A percentile compares a stretch with the other conserved stretches of the same genome.
These are phyloP conservation scores for Troides aeacus DNA, from an alignment of 2,888 invertebrate genomes.

Conservation along the genomic window DNA sequence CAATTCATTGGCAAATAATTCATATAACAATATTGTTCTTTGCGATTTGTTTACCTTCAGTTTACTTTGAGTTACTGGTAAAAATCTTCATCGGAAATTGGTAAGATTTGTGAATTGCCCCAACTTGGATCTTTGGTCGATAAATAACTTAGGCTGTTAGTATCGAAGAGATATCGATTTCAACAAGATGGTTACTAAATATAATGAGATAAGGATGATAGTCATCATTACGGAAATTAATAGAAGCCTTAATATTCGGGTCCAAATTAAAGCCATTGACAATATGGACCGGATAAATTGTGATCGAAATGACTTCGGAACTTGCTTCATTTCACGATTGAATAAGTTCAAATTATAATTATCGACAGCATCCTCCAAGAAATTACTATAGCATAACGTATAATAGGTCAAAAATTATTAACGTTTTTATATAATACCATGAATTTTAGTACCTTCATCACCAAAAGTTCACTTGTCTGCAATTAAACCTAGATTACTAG, in stretches of 20 bases:
- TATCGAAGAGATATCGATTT: not conserved
- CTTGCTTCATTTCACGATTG: slow-evolving; percentile 74
- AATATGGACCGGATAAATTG: slow-evolving; percentile 70
- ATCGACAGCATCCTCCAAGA: slow-evolving; percentile 40
- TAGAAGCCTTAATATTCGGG: slow-evolving; percentile 52
- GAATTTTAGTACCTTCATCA: not conserved
- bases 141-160: too few species aligned
- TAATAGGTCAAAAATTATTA: not conserved
- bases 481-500: not conserved
- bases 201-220: not conserved
- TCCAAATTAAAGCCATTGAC: slow-evolving; percentile 46
- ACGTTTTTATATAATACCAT: not conserved
- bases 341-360: slow-evolving; percentile 69
- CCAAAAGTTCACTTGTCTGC: not conserved
- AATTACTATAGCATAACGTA: slow-evolving; percentile 12
- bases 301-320: slow-evolving; percentile 61
- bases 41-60: too few species aligned
- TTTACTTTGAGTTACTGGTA: too few species aligned
- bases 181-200: not conserved
- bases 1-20: too few species aligned
- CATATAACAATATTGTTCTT: too few species aligned
- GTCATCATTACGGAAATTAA: slow-evolving; percentile 48
- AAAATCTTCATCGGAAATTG: too few species aligned
- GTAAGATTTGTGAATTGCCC: too few species aligned
- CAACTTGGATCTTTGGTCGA: too few species aligned